phyloP scores from a whole-genome alignment of 2,797 vertebrate species.

The Chelon auratus region DNA sequence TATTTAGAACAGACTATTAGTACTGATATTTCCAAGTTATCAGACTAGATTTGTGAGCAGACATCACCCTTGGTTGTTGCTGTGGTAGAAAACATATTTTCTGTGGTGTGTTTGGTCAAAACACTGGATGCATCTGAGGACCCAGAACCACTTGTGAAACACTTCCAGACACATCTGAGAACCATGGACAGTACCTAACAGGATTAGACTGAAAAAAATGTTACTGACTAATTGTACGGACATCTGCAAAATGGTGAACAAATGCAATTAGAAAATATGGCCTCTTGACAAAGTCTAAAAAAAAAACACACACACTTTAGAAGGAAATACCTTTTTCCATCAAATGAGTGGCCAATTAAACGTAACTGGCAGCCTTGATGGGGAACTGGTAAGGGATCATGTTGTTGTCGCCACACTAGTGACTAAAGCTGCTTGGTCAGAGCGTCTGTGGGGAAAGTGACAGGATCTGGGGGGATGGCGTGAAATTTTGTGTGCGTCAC shows the following conservation, averaged over 20 bases:
- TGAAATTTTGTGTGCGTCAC: slow-evolving; percentile 47
- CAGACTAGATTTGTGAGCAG: too few relatives aligned
- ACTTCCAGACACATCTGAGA: too few relatives aligned
- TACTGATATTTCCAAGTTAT: too few relatives aligned
- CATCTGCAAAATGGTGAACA: neutral
- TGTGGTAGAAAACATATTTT: too few relatives aligned
- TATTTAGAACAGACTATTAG: slow-evolving; percentile 1
- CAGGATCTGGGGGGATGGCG: slow-evolving; percentile 28
- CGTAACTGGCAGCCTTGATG: slow-evolving; percentile 8
- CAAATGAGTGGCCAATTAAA: slow-evolving; percentile 3
- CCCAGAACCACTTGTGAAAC: too few relatives aligned
- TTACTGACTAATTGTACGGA: neutral
- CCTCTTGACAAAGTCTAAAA: neutral
- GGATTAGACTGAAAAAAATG: neutral
- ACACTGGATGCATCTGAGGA: too few relatives aligned
- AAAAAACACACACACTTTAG: neutral
- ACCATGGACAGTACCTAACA: too few relatives aligned
- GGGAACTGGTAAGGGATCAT: slow-evolving; percentile 37
- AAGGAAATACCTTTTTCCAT: slow-evolving; percentile 12
- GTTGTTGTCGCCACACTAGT: slow-evolving; percentile 35
- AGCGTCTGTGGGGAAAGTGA: slow-evolving; percentile 37
- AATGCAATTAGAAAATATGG: neutral
- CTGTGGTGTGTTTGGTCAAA: too few relatives aligned
- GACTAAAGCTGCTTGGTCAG: slow-evolving; percentile 27
- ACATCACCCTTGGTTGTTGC: too few relatives aligned